Evolutionary conservation across 1,140 invertebrate genomes (phyloP), one percentile per base, ranked within the genome.

Genomic region (Neuroterus valhalla): DNA sequence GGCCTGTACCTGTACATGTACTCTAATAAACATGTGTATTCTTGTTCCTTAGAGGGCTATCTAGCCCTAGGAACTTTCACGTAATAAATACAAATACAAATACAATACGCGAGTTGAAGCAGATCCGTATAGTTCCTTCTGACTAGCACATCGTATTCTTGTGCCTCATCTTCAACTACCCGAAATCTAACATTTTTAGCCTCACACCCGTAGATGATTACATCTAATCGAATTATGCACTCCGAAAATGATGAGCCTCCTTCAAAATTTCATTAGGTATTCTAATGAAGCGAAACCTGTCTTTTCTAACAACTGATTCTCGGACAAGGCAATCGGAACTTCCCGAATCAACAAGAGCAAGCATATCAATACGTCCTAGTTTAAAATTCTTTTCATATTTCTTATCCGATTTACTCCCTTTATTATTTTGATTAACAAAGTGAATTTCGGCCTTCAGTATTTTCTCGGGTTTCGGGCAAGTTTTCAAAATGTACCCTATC

Each of bases 111-210:
- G 4, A 72, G 3, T 14, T 67, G 71, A 10, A 55, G 71, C n/a
- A 66, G 19, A 3, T 72, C 71, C 1, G 71, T 72, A 11, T 66
- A 72, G 46, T 72, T 72, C 11, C 71, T 31, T 11, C 71, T 55
- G 14, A 72, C 17, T 5, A 72, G 66, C 12, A 72, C 55, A 38
- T 72, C 71, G 10, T 72, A 46, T 15, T 21, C 0, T 38, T 48
- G 43, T 31, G 55, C 6, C 21, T 67, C 19, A 45, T 72, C 55
- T 21, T 11, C 31, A 1, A 72, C 52, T 12, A 72, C 55, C 0
- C 55, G 6, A 31, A 72, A 72, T 2, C 12, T 15, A 0, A 72
- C 42, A 21, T 31, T 19, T 10, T 66, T 14, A 3, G 42, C 55
- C 10, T 17, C 14, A 48, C 68, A 69, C 15, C 21, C 68, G 12